phyloP scores from a whole-genome alignment of 2,797 vertebrate genomes.

The Mormyrus proboscirostris region DNA sequence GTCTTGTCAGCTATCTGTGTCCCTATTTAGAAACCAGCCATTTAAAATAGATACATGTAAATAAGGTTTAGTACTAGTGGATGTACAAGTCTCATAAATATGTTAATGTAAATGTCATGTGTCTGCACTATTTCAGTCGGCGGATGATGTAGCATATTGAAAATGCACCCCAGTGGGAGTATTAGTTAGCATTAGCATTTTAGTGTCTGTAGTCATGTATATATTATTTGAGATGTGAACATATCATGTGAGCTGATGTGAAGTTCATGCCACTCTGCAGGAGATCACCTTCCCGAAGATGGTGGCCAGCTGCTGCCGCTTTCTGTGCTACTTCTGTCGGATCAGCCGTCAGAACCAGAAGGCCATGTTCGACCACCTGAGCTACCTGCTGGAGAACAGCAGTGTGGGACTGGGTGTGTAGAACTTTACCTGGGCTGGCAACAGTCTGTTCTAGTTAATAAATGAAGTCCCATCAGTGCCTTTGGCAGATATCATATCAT shows the following conservation, averaged over 20 bases:
- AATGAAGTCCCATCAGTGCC: not conserved
- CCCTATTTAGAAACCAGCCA: not conserved
- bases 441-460: not conserved
- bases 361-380: slow-evolving; percentile 98
- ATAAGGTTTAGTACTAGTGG: not conserved
- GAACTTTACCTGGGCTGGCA: not conserved
- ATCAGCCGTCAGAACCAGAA: slow-evolving; percentile 98
- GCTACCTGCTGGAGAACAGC: slow-evolving; percentile 94
- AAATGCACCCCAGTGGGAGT: not conserved
- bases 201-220: slow-evolving; percentile 14
- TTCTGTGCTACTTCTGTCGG: slow-evolving; percentile 96
- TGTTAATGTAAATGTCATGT: not conserved
- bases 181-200: not conserved
- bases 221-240: not conserved
- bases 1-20: slow-evolving; percentile 6
- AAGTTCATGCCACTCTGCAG: slow-evolving; percentile 47
- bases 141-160: not conserved
- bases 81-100: slow-evolving; percentile 3
- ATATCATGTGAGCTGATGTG: slow-evolving; percentile 20
- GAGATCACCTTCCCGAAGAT: slow-evolving; percentile 98
- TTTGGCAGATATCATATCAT: not conserved
- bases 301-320: slow-evolving; percentile 97
- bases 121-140: not conserved
- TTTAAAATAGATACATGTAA: slow-evolving; percentile 9
- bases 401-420: slow-evolving; percentile 87